Conservation (phyloP, 1,140 invertebrate species). For the Halictus rubicundus region DNA sequence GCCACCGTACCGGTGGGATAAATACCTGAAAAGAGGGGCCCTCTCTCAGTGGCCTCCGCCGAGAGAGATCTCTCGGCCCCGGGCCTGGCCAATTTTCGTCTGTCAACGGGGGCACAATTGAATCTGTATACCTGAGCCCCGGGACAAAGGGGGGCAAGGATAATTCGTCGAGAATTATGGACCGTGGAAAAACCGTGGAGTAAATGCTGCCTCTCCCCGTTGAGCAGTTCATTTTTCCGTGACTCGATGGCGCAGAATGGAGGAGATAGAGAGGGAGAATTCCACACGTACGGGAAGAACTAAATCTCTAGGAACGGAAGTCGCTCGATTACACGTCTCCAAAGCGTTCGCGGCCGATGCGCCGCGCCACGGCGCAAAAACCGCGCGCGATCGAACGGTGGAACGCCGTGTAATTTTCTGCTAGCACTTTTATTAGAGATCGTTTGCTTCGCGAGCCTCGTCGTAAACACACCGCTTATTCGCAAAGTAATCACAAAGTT, state of each 20-base stretch:
- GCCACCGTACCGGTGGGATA: background rate
- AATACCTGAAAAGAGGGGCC: slow-evolving; percentile 40
- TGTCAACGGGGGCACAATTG: slow-evolving; percentile 21
- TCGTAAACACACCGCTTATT: slow-evolving; percentile 12
- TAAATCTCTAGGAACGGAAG: slow-evolving; percentile 5
- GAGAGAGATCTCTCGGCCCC: background rate
- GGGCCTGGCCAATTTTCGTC: slow-evolving; percentile 43
- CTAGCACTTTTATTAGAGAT: slow-evolving; percentile 11
- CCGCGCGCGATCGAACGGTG: background rate
- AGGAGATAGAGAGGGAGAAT: background rate
- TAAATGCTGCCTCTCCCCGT: background rate
- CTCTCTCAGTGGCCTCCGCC: background rate
- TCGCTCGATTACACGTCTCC: slow-evolving; percentile 6
- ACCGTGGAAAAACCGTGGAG: background rate
- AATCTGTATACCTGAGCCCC: slow-evolving; percentile 32
- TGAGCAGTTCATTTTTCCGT: background rate
- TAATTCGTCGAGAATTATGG: slow-evolving; percentile 9
- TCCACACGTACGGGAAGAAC: background rate
- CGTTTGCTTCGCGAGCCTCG: background rate
- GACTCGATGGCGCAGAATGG: background rate
- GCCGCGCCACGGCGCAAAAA: background rate
- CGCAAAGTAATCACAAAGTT: slow-evolving; percentile 19
- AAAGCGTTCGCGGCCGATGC: background rate
- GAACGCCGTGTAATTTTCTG: slow-evolving; percentile 3
- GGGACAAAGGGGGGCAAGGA: background rate